Evolutionary conservation across 2,888 invertebrate genomes (phyloP).

Genomic region (Sthenelais limicola): DNA sequence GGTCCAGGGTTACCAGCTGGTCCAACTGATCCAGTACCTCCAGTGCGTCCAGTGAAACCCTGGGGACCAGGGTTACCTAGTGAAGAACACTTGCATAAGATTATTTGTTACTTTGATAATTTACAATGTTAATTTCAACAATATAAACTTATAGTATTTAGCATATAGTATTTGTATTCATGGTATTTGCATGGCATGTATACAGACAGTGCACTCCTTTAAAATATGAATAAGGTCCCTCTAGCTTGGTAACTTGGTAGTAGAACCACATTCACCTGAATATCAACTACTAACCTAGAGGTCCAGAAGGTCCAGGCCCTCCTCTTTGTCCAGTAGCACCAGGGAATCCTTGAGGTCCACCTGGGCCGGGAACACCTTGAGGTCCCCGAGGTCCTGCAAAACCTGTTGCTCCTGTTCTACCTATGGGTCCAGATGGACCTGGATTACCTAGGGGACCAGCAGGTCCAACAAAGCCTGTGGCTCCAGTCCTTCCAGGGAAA

Average conservation of each 20-base stretch:
- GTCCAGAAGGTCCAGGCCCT: constrained; percentile 45
- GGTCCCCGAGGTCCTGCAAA: constrained; percentile 20
- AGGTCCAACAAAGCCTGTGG: constrained; percentile 17
- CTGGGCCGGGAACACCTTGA: constrained; percentile 18
- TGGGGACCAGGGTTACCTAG: constrained; percentile 40
- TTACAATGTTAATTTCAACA: too few relatives aligned
- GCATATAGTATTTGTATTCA: too few relatives aligned
- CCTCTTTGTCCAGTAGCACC: constrained; percentile 47
- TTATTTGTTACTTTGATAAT: too few relatives aligned
- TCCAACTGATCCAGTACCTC: constrained; percentile 23
- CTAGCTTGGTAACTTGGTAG: too few relatives aligned
- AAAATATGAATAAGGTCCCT: too few relatives aligned
- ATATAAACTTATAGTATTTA: too few relatives aligned
- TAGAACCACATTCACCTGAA: too few relatives aligned
- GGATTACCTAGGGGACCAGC: constrained; percentile 7
- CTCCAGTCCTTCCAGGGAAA: constrained; percentile 11
- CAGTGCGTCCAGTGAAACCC: constrained; percentile 28
- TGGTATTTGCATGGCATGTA: too few relatives aligned
- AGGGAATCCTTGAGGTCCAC: constrained; percentile 39
- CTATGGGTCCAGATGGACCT: constrained; percentile 32
- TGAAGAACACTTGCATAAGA: too few relatives aligned
- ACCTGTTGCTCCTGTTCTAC: constrained; percentile 33
- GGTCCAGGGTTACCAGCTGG: constrained; percentile 33
- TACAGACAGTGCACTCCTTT: too few relatives aligned
- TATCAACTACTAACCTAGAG: too few relatives aligned